phyloP scores from a whole-genome alignment of 1,140 invertebrate genomes.

The Pachypeltis micranthus region DNA sequence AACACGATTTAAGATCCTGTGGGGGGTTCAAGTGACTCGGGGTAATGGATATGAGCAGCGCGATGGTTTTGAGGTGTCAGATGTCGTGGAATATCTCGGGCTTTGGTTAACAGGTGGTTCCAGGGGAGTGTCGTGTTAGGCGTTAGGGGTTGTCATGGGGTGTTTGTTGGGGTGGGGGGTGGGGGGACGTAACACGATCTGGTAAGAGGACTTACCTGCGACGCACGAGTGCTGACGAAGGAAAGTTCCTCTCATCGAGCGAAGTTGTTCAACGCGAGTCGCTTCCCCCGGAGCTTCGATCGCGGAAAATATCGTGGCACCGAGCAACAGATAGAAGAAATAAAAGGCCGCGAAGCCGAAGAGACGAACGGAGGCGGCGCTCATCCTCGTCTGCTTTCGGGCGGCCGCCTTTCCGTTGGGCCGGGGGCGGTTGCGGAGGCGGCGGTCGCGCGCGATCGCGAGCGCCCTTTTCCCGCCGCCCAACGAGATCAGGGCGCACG shows the following conservation, averaged over 20 bases:
- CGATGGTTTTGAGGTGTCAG: too few species aligned
- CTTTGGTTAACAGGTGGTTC: too few species aligned
- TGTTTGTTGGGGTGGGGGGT: background rate
- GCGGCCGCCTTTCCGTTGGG: background rate
- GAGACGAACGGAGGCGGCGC: slow-evolving; percentile 20
- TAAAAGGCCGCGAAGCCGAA: slow-evolving; percentile 24
- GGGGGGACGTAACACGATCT: background rate
- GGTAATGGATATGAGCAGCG: too few species aligned
- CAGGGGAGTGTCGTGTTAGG: too few species aligned
- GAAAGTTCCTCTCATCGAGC: slow-evolving; percentile 43
- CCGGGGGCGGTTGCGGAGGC: background rate
- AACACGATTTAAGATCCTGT: too few species aligned
- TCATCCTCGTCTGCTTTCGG: background rate
- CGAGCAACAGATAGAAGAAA: slow-evolving; percentile 39
- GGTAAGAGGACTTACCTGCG: slow-evolving; percentile 40
- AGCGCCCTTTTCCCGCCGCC: background rate
- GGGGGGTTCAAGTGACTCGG: too few species aligned
- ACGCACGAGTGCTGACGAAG: slow-evolving; percentile 46
- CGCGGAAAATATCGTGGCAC: slow-evolving; percentile 56
- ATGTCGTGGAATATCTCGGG: too few species aligned
- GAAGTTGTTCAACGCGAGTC: slow-evolving; percentile 41
- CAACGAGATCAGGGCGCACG: too few species aligned
- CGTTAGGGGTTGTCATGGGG: too few species aligned
- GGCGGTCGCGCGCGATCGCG: background rate
- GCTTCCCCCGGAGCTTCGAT: slow-evolving; percentile 57